Percentiles rank a stretch among this genome's conserved stretches.
These are phyloP conservation scores for Turritopsis dohrnii DNA, from an alignment of 30 jellyfish, hydroid and myxozoan genomes.

Conservation along the genomic window DNA sequence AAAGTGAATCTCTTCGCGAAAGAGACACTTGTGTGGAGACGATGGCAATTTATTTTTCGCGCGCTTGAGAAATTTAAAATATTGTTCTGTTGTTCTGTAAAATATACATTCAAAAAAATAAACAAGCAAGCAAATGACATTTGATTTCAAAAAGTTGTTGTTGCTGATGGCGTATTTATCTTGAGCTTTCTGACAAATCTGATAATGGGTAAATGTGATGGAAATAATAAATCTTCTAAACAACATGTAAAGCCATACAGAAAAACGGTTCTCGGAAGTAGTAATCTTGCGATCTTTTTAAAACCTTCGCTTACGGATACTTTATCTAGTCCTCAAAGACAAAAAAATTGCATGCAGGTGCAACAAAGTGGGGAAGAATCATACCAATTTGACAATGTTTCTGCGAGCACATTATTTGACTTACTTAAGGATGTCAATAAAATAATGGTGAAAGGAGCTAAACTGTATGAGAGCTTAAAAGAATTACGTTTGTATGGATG, in stretches of 20 bases:
- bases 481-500: conserved; percentile 71
- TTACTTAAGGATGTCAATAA: conserved; percentile 47
- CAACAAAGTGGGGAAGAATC: neutral
- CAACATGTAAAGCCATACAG: conserved; percentile 18
- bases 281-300: conserved; percentile 12
- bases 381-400: neutral
- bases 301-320: conserved; percentile 13
- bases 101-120: neutral
- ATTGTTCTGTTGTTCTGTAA: neutral
- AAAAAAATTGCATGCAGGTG: neutral
- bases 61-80: neutral
- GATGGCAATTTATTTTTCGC: neutral
- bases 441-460: conserved; percentile 43
- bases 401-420: conserved; percentile 40
- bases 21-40: too few relatives aligned
- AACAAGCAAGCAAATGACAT: neutral
- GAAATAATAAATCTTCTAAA: neutral
- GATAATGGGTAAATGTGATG: conserved; percentile 29
- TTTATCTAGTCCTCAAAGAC: neutral
- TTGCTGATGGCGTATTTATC: neutral
- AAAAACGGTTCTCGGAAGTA: conserved; percentile 22
- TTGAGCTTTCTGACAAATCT: neutral
- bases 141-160: neutral
- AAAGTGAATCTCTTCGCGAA: too few relatives aligned
- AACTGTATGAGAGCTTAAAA: conserved; percentile 47